These are phyloP conservation scores for Cheilosia soror DNA, from an alignment of 2,888 invertebrate species.

Conservation along the genomic window DNA sequence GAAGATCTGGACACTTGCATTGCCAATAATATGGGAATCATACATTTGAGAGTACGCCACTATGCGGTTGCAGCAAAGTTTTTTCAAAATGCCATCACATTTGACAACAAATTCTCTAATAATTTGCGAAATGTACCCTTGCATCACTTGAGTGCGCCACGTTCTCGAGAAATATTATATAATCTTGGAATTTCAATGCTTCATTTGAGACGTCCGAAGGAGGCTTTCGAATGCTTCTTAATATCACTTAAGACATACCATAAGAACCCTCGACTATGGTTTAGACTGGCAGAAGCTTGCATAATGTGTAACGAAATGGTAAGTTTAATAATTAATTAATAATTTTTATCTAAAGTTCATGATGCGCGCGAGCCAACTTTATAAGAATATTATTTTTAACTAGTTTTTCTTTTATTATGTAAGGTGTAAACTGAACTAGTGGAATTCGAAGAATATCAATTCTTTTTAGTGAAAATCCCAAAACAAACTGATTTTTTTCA, in stretches of 20 bases:
- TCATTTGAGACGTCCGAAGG: conserved; percentile 90
- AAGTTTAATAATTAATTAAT: conserved; percentile 61
- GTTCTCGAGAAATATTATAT: conserved; percentile 83
- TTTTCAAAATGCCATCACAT: conserved; percentile 83
- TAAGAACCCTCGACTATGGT: conserved; percentile 95
- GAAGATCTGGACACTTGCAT: conserved; percentile 82
- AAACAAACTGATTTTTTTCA: too few species aligned
- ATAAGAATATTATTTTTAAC: too few species aligned
- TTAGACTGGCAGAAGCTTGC: conserved; percentile 96
- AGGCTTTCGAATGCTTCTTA: conserved; percentile 96
- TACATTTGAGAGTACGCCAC: conserved; percentile 83
- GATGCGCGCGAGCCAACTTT: too few species aligned
- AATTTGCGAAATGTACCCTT: conserved; percentile 79
- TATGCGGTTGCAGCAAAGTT: conserved; percentile 83
- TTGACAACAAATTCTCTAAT: conserved; percentile 80
- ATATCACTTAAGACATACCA: conserved; percentile 94
- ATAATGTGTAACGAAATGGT: conserved; percentile 87
- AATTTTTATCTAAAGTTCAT: too few species aligned
- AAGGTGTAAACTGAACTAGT: too few species aligned
- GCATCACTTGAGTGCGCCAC: conserved; percentile 81
- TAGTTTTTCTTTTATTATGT: too few species aligned
- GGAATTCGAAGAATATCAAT: too few species aligned
- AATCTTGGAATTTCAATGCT: conserved; percentile 88
- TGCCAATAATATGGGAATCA: conserved; percentile 84
- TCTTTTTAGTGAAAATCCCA: too few species aligned